These are phyloP conservation scores for Empis stercorea DNA, from an alignment of 2,888 invertebrate genomes.

Conservation along the genomic window DNA sequence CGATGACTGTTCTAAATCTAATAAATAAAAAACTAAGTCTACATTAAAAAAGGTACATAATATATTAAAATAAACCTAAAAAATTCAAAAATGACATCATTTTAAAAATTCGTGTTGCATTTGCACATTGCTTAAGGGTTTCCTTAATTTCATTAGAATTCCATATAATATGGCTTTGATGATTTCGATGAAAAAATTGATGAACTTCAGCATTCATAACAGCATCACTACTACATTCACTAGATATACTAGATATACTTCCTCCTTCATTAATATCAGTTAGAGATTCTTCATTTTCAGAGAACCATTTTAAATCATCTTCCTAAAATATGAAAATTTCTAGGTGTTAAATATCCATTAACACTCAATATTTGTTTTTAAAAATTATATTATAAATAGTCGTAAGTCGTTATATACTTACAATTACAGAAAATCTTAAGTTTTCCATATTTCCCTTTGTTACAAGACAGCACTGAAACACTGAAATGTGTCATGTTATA, in stretches of 20 bases:
- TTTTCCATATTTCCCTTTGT: slow-evolving; percentile 28
- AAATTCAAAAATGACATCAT: slow-evolving; percentile 26
- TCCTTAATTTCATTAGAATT: slow-evolving; percentile 29
- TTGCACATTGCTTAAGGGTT: slow-evolving; percentile 22
- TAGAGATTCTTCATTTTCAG: slow-evolving; percentile 21
- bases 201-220: slow-evolving; percentile 30
- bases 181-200: slow-evolving; percentile 27
- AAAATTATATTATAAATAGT: no score
- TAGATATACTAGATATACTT: slow-evolving; percentile 34
- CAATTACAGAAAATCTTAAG: slow-evolving; percentile 36
- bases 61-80: slow-evolving; percentile 17
- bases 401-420: no score
- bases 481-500: no score
- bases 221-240: slow-evolving; percentile 30
- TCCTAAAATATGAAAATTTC: slow-evolving; percentile 21
- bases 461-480: no score
- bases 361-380: not conserved
- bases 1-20: slow-evolving; percentile 25
- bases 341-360: not conserved
- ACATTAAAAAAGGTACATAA: not conserved
- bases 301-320: slow-evolving; percentile 32
- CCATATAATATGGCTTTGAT: slow-evolving; percentile 30
- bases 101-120: slow-evolving; percentile 21
- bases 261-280: slow-evolving; percentile 28
- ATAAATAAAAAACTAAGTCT: not conserved